phyloP scores from a whole-genome alignment of 1,140 invertebrate species.

The Melanaphis sacchari region DNA sequence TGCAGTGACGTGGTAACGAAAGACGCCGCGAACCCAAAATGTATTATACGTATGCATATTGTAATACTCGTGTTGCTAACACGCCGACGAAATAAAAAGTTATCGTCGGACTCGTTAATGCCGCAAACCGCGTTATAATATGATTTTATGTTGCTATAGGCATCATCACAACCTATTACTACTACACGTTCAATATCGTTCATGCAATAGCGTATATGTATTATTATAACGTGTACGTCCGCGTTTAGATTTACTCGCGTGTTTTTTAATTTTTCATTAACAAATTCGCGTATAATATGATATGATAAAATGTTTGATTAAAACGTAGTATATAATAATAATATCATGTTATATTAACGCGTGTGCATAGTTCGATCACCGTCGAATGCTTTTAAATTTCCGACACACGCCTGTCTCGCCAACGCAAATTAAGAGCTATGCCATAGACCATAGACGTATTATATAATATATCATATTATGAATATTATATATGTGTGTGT shows the following conservation, averaged over 20 bases:
- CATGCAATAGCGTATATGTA: not conserved
- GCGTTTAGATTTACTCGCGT: not conserved
- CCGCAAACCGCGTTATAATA: not conserved
- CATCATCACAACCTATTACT: not conserved
- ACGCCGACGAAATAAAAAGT: not conserved
- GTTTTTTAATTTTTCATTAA: not conserved
- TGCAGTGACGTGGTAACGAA: not conserved
- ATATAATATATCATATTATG: not conserved
- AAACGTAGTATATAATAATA: not conserved
- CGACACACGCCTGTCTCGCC: not conserved
- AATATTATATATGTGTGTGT: not conserved
- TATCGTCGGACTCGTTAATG: not conserved
- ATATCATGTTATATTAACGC: not conserved
- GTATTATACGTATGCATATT: not conserved
- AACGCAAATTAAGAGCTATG: constrained; percentile 12
- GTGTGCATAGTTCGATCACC: not conserved
- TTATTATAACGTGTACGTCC: not conserved
- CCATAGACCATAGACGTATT: no score
- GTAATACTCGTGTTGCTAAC: not conserved
- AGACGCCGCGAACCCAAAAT: not conserved
- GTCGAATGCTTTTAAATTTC: not conserved
- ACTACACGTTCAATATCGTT: not conserved
- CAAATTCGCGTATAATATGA: not conserved
- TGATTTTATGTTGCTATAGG: not conserved
- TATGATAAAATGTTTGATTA: not conserved